phyloP scores from a whole-genome alignment of 2,797 vertebrate species.

The Phrynocephalus forsythii region DNA sequence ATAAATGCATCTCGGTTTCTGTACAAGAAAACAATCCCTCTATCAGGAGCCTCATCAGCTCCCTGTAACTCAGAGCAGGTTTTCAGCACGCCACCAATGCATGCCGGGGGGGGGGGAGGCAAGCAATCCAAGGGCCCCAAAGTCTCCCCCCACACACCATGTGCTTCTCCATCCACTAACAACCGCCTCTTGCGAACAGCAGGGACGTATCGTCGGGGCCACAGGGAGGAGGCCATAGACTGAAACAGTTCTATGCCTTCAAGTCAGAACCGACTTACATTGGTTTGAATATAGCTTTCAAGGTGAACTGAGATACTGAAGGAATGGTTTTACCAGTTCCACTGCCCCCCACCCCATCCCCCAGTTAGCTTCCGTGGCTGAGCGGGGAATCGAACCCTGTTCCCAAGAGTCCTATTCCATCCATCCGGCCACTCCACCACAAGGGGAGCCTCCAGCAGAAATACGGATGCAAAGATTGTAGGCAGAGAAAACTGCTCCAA shows the following conservation, averaged over 20 bases:
- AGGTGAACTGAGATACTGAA: too few species aligned
- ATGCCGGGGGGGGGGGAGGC: not conserved
- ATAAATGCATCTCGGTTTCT: constrained; percentile 19
- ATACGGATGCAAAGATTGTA: too few species aligned
- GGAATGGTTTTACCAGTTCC: too few species aligned
- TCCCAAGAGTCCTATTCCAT: too few species aligned
- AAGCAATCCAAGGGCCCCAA: not conserved
- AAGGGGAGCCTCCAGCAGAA: too few species aligned
- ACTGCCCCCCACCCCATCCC: too few species aligned
- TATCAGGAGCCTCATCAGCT: not conserved
- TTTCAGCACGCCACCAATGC: not conserved
- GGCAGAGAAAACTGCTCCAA: too few species aligned
- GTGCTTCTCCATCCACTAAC: not conserved
- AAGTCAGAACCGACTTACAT: too few species aligned
- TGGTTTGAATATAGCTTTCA: too few species aligned
- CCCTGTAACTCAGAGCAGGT: not conserved
- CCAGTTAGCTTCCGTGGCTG: too few species aligned
- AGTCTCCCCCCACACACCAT: not conserved
- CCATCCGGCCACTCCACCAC: too few species aligned
- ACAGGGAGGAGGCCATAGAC: not conserved
- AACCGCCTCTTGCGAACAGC: not conserved
- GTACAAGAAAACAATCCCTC: constrained; percentile 10
- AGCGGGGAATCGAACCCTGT: too few species aligned
- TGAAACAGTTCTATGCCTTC: not conserved
- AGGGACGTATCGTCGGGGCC: not conserved